phyloP scores from a whole-genome alignment of 2,888 invertebrate genomes.

The Spilosoma lubricipeda region DNA sequence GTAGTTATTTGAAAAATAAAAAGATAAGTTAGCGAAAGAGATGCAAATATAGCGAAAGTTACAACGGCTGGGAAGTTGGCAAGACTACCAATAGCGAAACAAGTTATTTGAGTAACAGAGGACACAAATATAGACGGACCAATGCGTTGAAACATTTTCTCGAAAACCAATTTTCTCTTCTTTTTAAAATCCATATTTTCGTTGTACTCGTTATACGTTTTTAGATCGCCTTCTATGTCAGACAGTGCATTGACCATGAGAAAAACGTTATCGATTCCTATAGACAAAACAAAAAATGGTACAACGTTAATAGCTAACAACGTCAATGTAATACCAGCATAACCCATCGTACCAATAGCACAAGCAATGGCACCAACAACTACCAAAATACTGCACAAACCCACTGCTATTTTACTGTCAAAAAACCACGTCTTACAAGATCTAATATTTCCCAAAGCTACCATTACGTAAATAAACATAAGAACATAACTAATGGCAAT shows the following conservation, averaged over 20 bases:
- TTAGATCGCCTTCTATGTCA: slow-evolving; percentile 73
- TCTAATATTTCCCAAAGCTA: slow-evolving; percentile 93
- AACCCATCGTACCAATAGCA: slow-evolving; percentile 95
- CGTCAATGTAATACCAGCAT: slow-evolving; percentile 91
- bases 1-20: slow-evolving; percentile 96
- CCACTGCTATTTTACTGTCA: slow-evolving; percentile 93
- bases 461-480: slow-evolving; percentile 97
- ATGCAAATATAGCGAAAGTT: slow-evolving; percentile 96
- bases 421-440: slow-evolving; percentile 86
- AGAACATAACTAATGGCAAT: slow-evolving; percentile 95
- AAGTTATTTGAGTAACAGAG: slow-evolving; percentile 93
- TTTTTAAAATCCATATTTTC: slow-evolving; percentile 69
- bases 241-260: slow-evolving; percentile 95
- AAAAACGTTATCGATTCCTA: slow-evolving; percentile 99
- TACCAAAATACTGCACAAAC: slow-evolving; percentile 93
- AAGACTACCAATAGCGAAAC: slow-evolving; percentile 95
- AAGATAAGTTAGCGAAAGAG: slow-evolving; percentile 92
- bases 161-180: slow-evolving; percentile 83
- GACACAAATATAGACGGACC: slow-evolving; percentile 97
- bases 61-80: slow-evolving; percentile 97
- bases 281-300: slow-evolving; percentile 97
- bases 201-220: slow-evolving; percentile 71
- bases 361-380: slow-evolving; percentile 94
- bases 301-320: slow-evolving; percentile 97
- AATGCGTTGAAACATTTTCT: slow-evolving; percentile 91